Percentiles rank a stretch among this genome's conserved stretches.
These are phyloP conservation scores for Acrocyrtus sp. DNA, from an alignment of 2,888 invertebrate genomes.

Conservation along the genomic window DNA sequence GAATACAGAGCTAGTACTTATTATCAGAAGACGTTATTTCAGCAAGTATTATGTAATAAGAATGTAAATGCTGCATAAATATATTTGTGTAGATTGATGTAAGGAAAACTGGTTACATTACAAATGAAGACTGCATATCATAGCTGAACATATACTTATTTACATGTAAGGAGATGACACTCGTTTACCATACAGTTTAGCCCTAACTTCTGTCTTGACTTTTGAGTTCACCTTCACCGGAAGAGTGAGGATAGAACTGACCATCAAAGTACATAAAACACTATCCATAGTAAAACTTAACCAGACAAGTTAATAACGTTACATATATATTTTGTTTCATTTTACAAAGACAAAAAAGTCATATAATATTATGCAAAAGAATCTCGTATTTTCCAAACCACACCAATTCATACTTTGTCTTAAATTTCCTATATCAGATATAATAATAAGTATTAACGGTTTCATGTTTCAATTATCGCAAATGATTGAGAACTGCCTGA, in stretches of 20 bases:
- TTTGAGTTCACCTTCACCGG: too few species aligned
- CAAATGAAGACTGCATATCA: conserved; percentile 27
- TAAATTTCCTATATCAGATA: conserved; percentile 20
- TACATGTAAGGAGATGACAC: too few species aligned
- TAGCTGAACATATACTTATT: conserved; percentile 12
- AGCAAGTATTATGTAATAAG: not conserved
- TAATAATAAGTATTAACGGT: not conserved
- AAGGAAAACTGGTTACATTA: conserved; percentile 31
- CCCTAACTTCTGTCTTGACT: too few species aligned
- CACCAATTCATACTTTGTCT: conserved; percentile 25
- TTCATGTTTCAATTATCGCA: conserved; percentile 4
- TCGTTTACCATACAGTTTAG: too few species aligned
- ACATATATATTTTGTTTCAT: too few species aligned
- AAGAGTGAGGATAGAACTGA: too few species aligned
- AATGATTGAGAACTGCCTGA: conserved; percentile 45
- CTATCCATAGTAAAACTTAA: too few species aligned
- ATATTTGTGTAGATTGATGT: too few species aligned
- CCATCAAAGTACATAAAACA: too few species aligned
- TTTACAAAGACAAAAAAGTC: too few species aligned
- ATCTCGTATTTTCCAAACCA: conserved; percentile 26
- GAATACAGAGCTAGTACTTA: conserved; percentile 11
- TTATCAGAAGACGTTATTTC: conserved; percentile 26
- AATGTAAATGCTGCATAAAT: conserved; percentile 32
- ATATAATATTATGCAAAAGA: conserved; percentile 24
- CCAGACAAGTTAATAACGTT: too few species aligned